Evolutionary conservation across 2,113 vertebrate species (phyloP).

Genomic region (Tylochromis polylepis): DNA sequence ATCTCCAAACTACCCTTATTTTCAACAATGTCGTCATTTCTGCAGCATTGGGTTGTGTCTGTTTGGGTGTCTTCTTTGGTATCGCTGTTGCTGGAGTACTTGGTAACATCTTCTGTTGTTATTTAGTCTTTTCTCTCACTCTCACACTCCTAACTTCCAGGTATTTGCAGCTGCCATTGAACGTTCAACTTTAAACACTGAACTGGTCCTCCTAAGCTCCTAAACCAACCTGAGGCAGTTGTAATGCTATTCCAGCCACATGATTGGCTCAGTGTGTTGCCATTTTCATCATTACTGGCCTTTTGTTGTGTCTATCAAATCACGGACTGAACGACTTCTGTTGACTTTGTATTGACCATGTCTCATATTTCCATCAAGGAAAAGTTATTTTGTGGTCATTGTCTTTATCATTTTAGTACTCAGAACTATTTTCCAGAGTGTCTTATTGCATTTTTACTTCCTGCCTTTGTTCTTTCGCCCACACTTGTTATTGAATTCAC

Average conservation of each 20-base stretch:
- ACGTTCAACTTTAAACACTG: not conserved
- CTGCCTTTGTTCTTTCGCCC: not conserved
- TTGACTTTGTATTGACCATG: not conserved
- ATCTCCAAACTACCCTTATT: not conserved
- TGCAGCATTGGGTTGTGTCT: fast-evolving
- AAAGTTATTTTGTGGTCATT: not conserved
- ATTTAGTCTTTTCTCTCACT: fast-evolving
- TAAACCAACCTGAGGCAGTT: not conserved
- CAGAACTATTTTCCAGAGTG: not conserved
- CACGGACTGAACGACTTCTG: not conserved
- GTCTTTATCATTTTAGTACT: not conserved
- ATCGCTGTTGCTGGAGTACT: not conserved
- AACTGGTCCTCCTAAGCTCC: not conserved
- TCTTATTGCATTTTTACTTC: not conserved
- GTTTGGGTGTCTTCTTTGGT: not conserved
- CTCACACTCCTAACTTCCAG: not conserved
- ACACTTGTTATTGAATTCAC: not conserved
- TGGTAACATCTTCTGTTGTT: not conserved
- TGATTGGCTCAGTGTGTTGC: not conserved
- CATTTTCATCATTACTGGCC: not conserved
- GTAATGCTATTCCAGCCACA: not conserved
- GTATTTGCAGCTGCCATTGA: not conserved
- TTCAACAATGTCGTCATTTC: not conserved
- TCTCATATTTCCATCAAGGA: not conserved
- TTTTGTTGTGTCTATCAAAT: not conserved